Percentiles rank a stretch among this genome's conserved stretches.
phyloP scores from a whole-genome alignment of 1,140 invertebrate species.

The Agraylea sexmaculata region DNA sequence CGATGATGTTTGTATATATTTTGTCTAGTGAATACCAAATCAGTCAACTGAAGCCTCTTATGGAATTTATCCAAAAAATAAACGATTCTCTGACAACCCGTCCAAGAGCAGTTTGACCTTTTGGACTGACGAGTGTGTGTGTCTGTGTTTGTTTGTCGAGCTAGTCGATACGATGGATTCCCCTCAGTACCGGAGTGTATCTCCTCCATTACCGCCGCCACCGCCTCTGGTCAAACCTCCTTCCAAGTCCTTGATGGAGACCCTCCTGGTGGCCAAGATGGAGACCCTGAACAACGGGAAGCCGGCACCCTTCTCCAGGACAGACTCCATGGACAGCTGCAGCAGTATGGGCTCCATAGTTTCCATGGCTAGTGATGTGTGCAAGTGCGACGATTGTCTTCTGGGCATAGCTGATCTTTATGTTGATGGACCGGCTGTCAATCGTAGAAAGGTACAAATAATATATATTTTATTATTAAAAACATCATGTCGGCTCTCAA shows the following conservation, averaged over 20 bases:
- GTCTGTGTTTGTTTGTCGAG: slow-evolving; percentile 13
- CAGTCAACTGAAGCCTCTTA: too few species aligned
- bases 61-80: too few species aligned
- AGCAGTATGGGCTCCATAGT: slow-evolving; percentile 57
- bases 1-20: too few species aligned
- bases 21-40: too few species aligned
- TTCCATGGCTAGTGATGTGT: slow-evolving; percentile 58
- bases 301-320: slow-evolving; percentile 45
- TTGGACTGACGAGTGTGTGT: slow-evolving; percentile 51
- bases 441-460: slow-evolving; percentile 46
- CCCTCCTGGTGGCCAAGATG: slow-evolving; percentile 63
- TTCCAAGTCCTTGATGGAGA: slow-evolving; percentile 63
- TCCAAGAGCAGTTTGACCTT: too few species aligned
- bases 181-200: slow-evolving; percentile 31
- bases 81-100: too few species aligned
- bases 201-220: slow-evolving; percentile 27
- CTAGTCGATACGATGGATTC: slow-evolving; percentile 27
- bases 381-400: slow-evolving; percentile 70
- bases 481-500: too few species aligned
- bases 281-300: slow-evolving; percentile 40
- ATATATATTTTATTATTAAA: too few species aligned
- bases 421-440: slow-evolving; percentile 46
- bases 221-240: slow-evolving; percentile 24
- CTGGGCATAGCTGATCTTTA: slow-evolving; percentile 66
- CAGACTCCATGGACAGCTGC: slow-evolving; percentile 66